Evolutionary conservation across 2,113 vertebrate genomes (phyloP).

Genomic region (Seriola aureovittata): DNA sequence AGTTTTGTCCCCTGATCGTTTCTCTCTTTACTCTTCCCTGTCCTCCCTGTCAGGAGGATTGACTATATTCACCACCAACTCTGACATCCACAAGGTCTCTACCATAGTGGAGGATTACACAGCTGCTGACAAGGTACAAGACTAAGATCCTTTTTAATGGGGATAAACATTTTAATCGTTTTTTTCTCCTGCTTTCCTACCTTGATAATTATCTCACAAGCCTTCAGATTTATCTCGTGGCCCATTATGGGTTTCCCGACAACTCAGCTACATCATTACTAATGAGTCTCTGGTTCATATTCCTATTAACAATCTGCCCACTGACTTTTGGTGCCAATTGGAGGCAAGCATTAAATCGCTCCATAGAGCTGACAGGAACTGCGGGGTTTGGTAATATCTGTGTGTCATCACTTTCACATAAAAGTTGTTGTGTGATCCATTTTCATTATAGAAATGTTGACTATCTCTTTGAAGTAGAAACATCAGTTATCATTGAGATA

Average conservation of each 20-base stretch:
- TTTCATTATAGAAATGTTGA: background rate
- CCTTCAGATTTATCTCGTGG: too few species aligned
- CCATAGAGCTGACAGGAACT: background rate
- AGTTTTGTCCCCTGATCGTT: constrained; percentile 83
- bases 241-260: background rate
- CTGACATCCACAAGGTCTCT: constrained; percentile 86
- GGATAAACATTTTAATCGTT: background rate
- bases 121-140: constrained; percentile 79
- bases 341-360: too few species aligned
- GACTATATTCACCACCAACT: constrained; percentile 88
- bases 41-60: constrained; percentile 88
- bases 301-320: too few species aligned
- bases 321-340: too few species aligned
- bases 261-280: background rate
- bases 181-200: too few species aligned
- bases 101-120: constrained; percentile 86
- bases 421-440: background rate
- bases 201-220: too few species aligned
- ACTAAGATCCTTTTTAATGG: background rate
- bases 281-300: too few species aligned
- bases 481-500: background rate
- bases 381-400: background rate
- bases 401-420: background rate
- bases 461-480: background rate
- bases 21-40: constrained; percentile 86